phyloP scores from a whole-genome alignment of 2,888 invertebrate genomes.

The Drosophila monieri region DNA sequence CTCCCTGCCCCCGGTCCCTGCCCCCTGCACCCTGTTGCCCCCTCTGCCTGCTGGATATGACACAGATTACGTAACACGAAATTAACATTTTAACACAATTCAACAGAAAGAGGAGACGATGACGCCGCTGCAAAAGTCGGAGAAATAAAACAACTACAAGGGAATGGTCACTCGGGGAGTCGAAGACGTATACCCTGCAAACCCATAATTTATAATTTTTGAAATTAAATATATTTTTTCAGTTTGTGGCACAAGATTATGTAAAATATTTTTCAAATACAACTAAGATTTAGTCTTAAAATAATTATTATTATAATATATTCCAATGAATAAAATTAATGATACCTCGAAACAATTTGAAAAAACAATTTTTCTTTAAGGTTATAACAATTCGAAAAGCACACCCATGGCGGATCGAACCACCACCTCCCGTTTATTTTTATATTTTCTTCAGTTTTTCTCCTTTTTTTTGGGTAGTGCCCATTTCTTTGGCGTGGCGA shows the following conservation, averaged over 20 bases:
- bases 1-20: not conserved
- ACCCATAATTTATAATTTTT: no score
- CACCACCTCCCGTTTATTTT: constrained; percentile 21
- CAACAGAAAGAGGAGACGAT: constrained; percentile 55
- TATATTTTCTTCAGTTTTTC: not conserved
- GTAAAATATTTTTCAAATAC: no score
- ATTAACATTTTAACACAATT: constrained; percentile 80
- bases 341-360: not conserved
- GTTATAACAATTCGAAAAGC: constrained; percentile 32
- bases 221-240: no score
- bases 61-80: constrained; percentile 78
- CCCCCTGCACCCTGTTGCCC: not conserved
- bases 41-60: constrained; percentile 67
- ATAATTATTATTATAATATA: not conserved
- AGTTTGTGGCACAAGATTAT: not conserved
- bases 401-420: constrained; percentile 32
- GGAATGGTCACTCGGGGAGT: not conserved
- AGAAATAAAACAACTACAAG: constrained; percentile 34
- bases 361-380: constrained; percentile 3
- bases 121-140: constrained; percentile 45
- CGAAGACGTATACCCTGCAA: constrained; percentile 9
- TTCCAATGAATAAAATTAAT: not conserved
- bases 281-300: no score
- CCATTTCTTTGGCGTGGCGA: constrained; percentile 25
- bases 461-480: constrained; percentile 36